These are phyloP conservation scores for Malurus melanocephalus DNA, from an alignment of 2,113 vertebrate species.

Conservation along the genomic window DNA sequence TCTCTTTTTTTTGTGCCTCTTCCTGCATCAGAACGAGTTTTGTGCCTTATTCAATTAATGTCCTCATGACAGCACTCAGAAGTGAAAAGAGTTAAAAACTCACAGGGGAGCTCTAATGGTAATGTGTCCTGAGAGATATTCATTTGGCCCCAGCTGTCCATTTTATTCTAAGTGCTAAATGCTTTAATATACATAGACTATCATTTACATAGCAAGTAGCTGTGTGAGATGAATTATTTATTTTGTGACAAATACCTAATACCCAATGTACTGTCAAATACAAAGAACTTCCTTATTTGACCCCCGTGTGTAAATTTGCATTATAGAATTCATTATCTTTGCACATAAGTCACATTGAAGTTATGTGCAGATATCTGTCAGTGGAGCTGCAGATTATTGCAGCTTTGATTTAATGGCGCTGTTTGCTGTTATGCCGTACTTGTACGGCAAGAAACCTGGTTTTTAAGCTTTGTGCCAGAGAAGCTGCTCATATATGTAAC, in stretches of 20 bases:
- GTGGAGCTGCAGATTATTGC: constrained; percentile 37
- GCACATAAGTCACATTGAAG: constrained; percentile 73
- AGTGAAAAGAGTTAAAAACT: constrained; percentile 69
- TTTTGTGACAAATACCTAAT: constrained; percentile 73
- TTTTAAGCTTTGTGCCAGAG: constrained; percentile 10
- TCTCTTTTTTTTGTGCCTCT: constrained; percentile 16
- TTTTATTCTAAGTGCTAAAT: constrained; percentile 79
- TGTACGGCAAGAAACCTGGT: not conserved
- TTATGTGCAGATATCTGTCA: constrained; percentile 41
- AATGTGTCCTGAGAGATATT: constrained; percentile 73
- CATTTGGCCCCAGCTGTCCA: constrained; percentile 75
- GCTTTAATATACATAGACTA: constrained; percentile 77
- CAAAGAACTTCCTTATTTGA: constrained; percentile 73
- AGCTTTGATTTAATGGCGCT: constrained; percentile 60
- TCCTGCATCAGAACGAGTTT: not conserved
- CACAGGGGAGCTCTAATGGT: constrained; percentile 64
- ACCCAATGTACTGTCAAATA: constrained; percentile 68
- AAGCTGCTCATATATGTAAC: not conserved
- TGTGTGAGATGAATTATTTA: constrained; percentile 78
- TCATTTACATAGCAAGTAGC: constrained; percentile 79
- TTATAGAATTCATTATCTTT: constrained; percentile 75
- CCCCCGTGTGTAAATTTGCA: constrained; percentile 71
- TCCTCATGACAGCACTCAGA: constrained; percentile 59
- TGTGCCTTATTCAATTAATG: constrained; percentile 58
- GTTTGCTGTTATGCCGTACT: not conserved